Percentiles rank a stretch among this genome's conserved stretches.
Conservation (phyloP, 23 tunicate species). For the Phallusia fumigata region DNA sequence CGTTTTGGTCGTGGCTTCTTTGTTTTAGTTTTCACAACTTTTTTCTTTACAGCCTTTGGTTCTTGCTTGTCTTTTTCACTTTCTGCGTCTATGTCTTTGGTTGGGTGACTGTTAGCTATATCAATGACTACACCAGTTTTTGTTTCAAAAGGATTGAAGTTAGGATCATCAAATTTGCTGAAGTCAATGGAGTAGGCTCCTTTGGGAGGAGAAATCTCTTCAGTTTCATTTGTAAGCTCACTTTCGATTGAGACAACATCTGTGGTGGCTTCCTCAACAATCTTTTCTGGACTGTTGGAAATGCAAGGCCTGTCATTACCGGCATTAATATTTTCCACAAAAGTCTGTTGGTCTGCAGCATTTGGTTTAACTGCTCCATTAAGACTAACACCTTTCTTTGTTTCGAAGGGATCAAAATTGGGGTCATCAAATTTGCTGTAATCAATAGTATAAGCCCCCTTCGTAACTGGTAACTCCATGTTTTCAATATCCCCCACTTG, state of each 20-base stretch:
- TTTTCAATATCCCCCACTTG: no score
- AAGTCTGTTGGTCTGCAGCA: background rate
- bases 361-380: background rate
- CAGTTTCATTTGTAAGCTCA: background rate
- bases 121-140: background rate
- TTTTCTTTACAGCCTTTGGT: background rate
- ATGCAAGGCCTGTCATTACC: no score
- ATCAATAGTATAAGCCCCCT: conserved; percentile 70
- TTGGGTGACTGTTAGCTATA: background rate
- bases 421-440: conserved; percentile 66
- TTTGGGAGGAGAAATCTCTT: background rate
- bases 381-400: conserved; percentile 11
- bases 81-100: background rate
- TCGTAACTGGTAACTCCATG: conserved; percentile 10
- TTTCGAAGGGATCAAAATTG: conserved; percentile 64
- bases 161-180: conserved; percentile 13
- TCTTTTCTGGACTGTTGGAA: background rate
- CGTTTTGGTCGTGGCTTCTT: background rate
- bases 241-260: background rate
- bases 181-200: conserved; percentile 31
- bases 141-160: conserved; percentile 21
- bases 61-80: background rate
- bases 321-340: background rate
- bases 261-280: background rate
- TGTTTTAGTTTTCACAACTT: background rate